phyloP scores from a whole-genome alignment of 2,888 invertebrate species.

The Scrobipalpa atriplicella region DNA sequence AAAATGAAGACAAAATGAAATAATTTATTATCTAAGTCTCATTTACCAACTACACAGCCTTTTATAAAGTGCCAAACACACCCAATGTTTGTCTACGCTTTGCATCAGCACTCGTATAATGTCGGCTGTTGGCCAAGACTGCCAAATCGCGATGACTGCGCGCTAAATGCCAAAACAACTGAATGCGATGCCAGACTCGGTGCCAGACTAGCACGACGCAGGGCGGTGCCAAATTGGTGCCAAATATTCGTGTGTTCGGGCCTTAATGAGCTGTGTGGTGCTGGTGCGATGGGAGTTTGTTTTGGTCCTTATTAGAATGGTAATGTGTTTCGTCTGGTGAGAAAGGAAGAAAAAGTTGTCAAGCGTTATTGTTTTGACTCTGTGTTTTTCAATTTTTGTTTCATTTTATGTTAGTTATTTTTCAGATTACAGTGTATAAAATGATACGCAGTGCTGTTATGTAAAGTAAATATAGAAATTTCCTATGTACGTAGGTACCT shows the following conservation, averaged over 20 bases:
- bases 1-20: background rate
- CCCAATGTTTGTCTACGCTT: conserved; percentile 34
- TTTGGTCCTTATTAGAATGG: conserved; percentile 38
- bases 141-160: conserved; percentile 63
- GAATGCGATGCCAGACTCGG: conserved; percentile 47
- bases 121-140: conserved; percentile 53
- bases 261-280: conserved; percentile 48
- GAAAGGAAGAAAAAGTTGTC: background rate
- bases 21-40: background rate
- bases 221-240: conserved; percentile 41
- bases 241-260: conserved; percentile 53
- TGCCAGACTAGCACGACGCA: conserved; percentile 25
- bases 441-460: too few relatives aligned
- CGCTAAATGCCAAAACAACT: conserved; percentile 57
- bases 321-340: conserved; percentile 22
- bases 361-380: background rate
- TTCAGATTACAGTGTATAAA: too few relatives aligned
- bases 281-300: conserved; percentile 35
- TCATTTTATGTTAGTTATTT: too few relatives aligned
- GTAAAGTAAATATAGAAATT: too few relatives aligned
- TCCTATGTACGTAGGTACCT: too few relatives aligned
- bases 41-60: background rate
- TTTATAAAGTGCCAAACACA: conserved; percentile 15
- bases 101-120: conserved; percentile 58
- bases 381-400: background rate